Evolutionary conservation across 2,113 vertebrate species (phyloP), one percentile per base, ranked within the genome.

Genomic region (Galemys pyrenaicus): DNA sequence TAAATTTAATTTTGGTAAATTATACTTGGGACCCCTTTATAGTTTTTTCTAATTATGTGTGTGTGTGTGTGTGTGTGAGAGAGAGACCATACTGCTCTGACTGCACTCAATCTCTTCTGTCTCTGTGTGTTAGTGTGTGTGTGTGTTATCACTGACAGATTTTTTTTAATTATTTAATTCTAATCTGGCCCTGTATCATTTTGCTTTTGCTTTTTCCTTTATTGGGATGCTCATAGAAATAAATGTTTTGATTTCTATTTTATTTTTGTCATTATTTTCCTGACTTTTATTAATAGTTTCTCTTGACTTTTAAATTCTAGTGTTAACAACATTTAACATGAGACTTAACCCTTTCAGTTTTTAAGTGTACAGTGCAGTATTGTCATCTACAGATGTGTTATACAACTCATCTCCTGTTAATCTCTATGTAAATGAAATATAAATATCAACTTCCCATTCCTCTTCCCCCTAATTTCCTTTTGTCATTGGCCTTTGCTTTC

Each of bases 131-230:
- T 37, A 44, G 22, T 35, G 5, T 46, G 15, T 35, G 41, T 49
- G 12, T 86, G 46, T 91, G 81, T 80, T 30, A 41, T 80, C 84
- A 96, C 41, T 96, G 91, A 97, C 86, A 94, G 64, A 96, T 93
- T 96, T 97, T 97, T 95, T 96, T 95, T 41, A 64, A 22, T 97
- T 97, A 92, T 93, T 94, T 95, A 96, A 97, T 96, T 96, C 41
- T 93, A 96, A 96, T 92, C 95, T 94, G 91, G 71, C 83, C 54
- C 96, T 81, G n/a, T 96, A 96, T 96, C 89, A 96, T 96, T 97
- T 92, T 80, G 87, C 94, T 95, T 95, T 97, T 97, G 84, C 44
- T 80, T 96, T 97, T 97, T 97, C 67, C 78, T 96, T 94, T 94
- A 96, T 90, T 96, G 92, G 96, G 96, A 88, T 92, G 95, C 91